These are phyloP conservation scores for Manis crassicaudata DNA, from an alignment of 2,797 vertebrate genomes.

Conservation along the genomic window DNA sequence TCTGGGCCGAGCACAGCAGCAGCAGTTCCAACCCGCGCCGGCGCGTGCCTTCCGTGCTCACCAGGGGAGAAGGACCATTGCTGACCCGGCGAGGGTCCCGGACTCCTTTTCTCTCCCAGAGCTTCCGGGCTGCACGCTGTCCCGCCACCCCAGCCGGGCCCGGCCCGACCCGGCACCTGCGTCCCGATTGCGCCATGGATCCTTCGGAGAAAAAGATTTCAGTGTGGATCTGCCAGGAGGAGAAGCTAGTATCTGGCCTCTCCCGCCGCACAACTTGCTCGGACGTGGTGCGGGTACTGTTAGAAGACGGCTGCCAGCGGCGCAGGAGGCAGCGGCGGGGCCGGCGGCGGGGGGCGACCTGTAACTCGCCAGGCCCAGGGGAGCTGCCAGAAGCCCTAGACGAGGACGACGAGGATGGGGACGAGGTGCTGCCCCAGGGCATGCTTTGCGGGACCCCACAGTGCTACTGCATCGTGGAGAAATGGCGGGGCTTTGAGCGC, in stretches of 20 bases:
- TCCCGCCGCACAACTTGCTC: conserved; percentile 95
- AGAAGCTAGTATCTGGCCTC: conserved; percentile 96
- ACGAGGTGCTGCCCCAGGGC: conserved; percentile 66
- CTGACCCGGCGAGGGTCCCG: background rate
- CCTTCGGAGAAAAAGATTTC: conserved; percentile 92
- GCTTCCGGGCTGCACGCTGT: background rate
- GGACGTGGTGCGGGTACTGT: conserved; percentile 93
- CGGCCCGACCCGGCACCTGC: background rate
- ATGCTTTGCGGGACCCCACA: conserved; percentile 92
- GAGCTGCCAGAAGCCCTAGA: conserved; percentile 43
- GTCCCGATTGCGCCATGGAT: conserved; percentile 87
- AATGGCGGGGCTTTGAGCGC: conserved; percentile 97
- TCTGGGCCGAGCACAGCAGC: background rate
- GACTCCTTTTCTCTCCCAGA: background rate
- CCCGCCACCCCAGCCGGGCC: background rate
- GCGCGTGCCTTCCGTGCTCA: background rate
- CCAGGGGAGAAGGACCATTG: background rate
- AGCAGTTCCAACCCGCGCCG: background rate
- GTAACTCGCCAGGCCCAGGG: conserved; percentile 79
- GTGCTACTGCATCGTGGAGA: conserved; percentile 97
- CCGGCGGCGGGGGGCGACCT: conserved; percentile 76
- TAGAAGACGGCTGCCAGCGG: conserved; percentile 92
- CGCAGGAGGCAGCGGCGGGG: conserved; percentile 80
- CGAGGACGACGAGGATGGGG: conserved; percentile 71
- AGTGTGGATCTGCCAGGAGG: conserved; percentile 97